phyloP scores from a whole-genome alignment of 1,140 invertebrate genomes.

The Bombus vancouverensis region DNA sequence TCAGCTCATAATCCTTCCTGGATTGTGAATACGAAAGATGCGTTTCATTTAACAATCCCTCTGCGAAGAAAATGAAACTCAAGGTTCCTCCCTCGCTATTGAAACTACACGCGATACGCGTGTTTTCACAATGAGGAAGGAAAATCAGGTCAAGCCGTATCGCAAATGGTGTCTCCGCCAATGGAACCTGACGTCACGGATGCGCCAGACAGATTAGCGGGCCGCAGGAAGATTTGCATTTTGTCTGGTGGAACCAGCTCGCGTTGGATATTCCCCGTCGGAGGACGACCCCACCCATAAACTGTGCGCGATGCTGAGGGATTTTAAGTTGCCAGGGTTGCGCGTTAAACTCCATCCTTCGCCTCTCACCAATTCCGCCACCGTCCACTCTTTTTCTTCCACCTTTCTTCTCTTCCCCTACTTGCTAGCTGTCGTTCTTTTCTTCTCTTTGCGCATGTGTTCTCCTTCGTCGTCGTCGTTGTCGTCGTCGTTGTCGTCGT shows the following conservation, averaged over 20 bases:
- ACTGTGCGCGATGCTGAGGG: constrained; percentile 49
- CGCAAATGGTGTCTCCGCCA: constrained; percentile 59
- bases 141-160: constrained; percentile 47
- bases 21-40: neutral
- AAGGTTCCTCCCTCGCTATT: too few species aligned
- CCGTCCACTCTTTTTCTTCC: constrained; percentile 59
- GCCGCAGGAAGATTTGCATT: constrained; percentile 77
- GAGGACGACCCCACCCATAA: constrained; percentile 63
- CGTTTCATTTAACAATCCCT: neutral
- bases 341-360: constrained; percentile 64
- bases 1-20: neutral
- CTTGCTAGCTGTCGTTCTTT: neutral
- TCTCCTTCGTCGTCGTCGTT: neutral
- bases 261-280: constrained; percentile 55
- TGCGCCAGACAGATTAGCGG: constrained; percentile 79
- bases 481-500: too few species aligned
- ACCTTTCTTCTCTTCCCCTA: constrained; percentile 31
- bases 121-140: neutral
- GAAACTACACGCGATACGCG: neutral
- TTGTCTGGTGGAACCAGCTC: constrained; percentile 73
- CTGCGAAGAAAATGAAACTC: too few species aligned
- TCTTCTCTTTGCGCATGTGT: constrained; percentile 14
- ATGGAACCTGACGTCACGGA: constrained; percentile 76
- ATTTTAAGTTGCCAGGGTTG: constrained; percentile 68
- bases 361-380: constrained; percentile 56